phyloP scores from a whole-genome alignment of 2,113 vertebrate species.

The Callorhinus ursinus region DNA sequence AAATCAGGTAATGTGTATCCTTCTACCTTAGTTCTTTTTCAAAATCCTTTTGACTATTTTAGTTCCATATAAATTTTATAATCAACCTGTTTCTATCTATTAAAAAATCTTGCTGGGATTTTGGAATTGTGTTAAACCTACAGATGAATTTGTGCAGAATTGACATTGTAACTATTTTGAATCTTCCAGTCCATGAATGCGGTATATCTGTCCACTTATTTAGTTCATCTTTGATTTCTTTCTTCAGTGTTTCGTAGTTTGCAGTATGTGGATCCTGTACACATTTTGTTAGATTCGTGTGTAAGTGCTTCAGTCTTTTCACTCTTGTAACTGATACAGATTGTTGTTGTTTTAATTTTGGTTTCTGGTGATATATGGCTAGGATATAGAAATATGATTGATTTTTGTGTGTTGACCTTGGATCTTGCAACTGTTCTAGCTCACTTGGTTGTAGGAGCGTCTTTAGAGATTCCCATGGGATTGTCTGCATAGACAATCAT shows the following conservation, averaged over 20 bases:
- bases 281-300: neutral
- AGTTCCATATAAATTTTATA: neutral
- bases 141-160: neutral
- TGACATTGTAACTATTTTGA: neutral
- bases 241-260: neutral
- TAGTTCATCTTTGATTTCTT: neutral
- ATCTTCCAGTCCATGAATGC: neutral
- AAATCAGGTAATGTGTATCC: neutral
- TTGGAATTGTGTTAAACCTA: neutral
- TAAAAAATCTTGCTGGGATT: neutral
- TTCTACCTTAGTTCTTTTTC: neutral
- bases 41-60: neutral
- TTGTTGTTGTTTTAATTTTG: neutral
- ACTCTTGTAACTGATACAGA: neutral
- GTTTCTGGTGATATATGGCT: constrained; percentile 18
- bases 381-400: neutral
- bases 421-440: neutral
- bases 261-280: neutral
- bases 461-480: neutral
- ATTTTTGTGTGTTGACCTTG: constrained; percentile 19
- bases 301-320: neutral
- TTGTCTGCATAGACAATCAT: neutral
- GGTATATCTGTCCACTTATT: neutral
- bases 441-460: neutral
- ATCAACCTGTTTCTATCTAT: neutral